phyloP scores from a whole-genome alignment of 2,797 vertebrate species.

The Acipenser ruthenus region DNA sequence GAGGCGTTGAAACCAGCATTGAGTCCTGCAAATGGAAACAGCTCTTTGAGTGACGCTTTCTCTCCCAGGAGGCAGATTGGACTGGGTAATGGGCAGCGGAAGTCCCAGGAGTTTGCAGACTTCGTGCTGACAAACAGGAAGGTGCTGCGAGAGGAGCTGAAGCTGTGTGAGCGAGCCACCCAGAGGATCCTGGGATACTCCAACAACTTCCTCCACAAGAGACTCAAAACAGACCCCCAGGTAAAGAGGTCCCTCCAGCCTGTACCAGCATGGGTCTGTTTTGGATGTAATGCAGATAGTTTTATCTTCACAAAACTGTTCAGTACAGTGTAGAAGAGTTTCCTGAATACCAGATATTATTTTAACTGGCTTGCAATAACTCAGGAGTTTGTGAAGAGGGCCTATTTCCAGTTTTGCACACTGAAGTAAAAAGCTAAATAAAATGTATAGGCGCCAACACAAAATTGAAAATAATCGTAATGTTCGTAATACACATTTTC shows the following conservation, averaged over 20 bases:
- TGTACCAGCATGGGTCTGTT: not conserved
- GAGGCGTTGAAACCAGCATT: not conserved
- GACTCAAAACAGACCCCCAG: constrained; percentile 9
- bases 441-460: too few species aligned
- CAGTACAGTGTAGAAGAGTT: too few species aligned
- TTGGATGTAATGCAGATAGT: too few species aligned
- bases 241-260: not conserved
- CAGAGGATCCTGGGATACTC: constrained; percentile 12
- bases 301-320: too few species aligned
- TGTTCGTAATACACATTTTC: too few species aligned
- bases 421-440: too few species aligned
- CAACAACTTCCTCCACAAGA: constrained; percentile 12
- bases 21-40: not conserved
- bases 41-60: not conserved
- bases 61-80: constrained; percentile 1
- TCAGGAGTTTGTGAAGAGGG: too few species aligned
- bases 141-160: not conserved
- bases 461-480: too few species aligned
- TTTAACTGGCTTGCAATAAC: too few species aligned
- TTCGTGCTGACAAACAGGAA: constrained; percentile 7
- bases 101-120: constrained; percentile 5
- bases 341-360: too few species aligned
- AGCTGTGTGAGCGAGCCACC: constrained; percentile 5
- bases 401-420: too few species aligned
- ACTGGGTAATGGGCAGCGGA: constrained; percentile 8